These are phyloP conservation scores for Automeris io DNA, from an alignment of 2,888 invertebrate genomes.

Conservation along the genomic window DNA sequence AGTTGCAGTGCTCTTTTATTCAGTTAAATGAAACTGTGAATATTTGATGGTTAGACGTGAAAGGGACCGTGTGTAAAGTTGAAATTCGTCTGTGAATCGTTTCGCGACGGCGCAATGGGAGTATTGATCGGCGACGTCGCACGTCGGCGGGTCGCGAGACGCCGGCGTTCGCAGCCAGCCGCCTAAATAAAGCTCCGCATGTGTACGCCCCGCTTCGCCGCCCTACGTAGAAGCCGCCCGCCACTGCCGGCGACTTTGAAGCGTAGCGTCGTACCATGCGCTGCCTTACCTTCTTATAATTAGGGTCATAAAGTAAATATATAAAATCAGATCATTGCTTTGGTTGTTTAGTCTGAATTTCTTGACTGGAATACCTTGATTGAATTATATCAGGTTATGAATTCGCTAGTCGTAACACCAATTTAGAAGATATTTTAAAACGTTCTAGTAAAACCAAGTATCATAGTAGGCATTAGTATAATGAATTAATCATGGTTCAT, in stretches of 20 bases:
- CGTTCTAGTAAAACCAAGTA: no score
- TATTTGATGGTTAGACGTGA: constrained; percentile 71
- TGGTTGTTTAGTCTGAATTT: no score
- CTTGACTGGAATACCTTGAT: no score
- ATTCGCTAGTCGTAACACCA: no score
- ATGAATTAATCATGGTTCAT: constrained; percentile 2
- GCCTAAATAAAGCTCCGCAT: constrained; percentile 75
- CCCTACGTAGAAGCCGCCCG: constrained; percentile 44
- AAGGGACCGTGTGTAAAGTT: constrained; percentile 59
- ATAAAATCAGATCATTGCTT: no score
- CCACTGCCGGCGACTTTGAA: constrained; percentile 21
- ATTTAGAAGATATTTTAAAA: no score
- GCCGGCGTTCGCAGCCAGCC: constrained; percentile 67
- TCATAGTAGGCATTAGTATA: no score
- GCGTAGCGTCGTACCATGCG: constrained; percentile 28
- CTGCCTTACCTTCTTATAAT: constrained; percentile 21
- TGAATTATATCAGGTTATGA: no score
- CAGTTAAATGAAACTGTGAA: constrained; percentile 66
- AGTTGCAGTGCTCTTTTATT: constrained; percentile 43
- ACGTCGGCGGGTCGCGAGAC: constrained; percentile 61
- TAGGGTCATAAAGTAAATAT: constrained; percentile 9
- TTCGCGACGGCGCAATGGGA: constrained; percentile 71
- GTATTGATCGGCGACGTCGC: constrained; percentile 71
- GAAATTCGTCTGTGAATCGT: constrained; percentile 57
- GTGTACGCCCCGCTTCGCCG: constrained; percentile 56